A percentile compares a stretch with the other conserved stretches of the same genome.
Evolutionary conservation across 2,888 invertebrate genomes (phyloP).

Genomic region (Anthoptus insignis): DNA sequence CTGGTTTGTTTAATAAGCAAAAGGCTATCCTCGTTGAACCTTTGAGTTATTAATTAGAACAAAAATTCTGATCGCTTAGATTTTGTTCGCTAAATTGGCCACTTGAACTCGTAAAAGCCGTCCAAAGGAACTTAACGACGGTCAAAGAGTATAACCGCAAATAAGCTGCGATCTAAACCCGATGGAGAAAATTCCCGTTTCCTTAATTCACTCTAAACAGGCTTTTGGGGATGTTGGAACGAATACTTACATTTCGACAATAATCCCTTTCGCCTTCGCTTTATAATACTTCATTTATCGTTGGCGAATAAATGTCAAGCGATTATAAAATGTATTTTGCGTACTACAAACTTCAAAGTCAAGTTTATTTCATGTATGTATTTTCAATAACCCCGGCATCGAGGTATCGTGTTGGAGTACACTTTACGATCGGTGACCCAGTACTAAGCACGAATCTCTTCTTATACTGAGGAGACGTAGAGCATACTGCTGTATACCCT

Average conservation of each 20-base stretch:
- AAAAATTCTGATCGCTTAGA: conserved; percentile 85
- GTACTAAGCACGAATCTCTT: too few relatives aligned
- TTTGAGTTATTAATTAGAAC: conserved; percentile 83
- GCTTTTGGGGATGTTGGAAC: conserved; percentile 71
- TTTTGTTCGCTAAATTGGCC: conserved; percentile 84
- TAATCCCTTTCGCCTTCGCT: conserved; percentile 55
- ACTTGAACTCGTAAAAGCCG: conserved; percentile 85
- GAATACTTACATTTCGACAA: conserved; percentile 78
- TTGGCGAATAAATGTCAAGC: neutral
- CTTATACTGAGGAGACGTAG: too few relatives aligned
- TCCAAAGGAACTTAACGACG: conserved; percentile 85
- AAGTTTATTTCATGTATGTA: too few relatives aligned
- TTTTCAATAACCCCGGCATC: too few relatives aligned
- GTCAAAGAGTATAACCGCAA: conserved; percentile 87
- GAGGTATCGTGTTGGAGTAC: too few relatives aligned
- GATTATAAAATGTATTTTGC: neutral
- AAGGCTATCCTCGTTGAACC: conserved; percentile 67
- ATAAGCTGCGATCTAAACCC: conserved; percentile 83
- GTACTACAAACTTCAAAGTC: too few relatives aligned
- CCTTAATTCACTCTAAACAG: conserved; percentile 83
- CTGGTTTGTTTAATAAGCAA: conserved; percentile 74
- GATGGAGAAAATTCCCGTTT: conserved; percentile 81
- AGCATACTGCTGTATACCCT: too few relatives aligned
- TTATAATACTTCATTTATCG: conserved; percentile 26
- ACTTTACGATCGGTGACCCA: too few relatives aligned